A percentile compares a stretch with the other conserved stretches of the same genome.
These are phyloP conservation scores for Varecia variegata DNA, from an alignment of 2,797 vertebrate species.

Conservation along the genomic window DNA sequence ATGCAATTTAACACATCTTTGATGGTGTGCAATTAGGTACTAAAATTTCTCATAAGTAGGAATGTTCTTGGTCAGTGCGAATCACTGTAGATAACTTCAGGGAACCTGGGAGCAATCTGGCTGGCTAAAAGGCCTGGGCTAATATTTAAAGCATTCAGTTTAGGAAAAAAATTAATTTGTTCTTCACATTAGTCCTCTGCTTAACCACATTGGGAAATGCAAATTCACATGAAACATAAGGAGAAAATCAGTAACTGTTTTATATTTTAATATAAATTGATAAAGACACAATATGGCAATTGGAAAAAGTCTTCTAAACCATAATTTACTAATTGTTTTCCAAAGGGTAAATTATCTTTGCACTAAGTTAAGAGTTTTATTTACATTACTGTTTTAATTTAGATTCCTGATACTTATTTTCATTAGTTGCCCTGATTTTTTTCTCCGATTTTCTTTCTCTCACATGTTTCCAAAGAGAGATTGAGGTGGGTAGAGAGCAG, in stretches of 20 bases:
- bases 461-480: neutral
- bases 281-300: neutral
- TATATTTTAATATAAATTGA: constrained; percentile 50
- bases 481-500: neutral
- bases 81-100: constrained; percentile 66
- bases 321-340: neutral
- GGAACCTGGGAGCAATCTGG: constrained; percentile 64
- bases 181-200: constrained; percentile 59
- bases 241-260: neutral
- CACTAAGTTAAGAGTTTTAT: neutral
- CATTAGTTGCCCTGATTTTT: neutral
- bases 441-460: neutral
- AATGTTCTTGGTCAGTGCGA: constrained; percentile 56
- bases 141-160: constrained; percentile 51
- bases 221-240: constrained; percentile 37
- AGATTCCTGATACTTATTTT: neutral
- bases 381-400: neutral
- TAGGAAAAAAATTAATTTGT: constrained; percentile 6
- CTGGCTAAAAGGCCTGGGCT: constrained; percentile 29
- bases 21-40: constrained; percentile 60
- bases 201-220: constrained; percentile 48
- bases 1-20: constrained; percentile 62
- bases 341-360: neutral
- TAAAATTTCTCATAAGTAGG: constrained; percentile 65
- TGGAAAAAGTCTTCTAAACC: neutral